Base-by-base conservation (phyloP, 2,797 vertebrate genomes). In the Mus caroli region DNA sequence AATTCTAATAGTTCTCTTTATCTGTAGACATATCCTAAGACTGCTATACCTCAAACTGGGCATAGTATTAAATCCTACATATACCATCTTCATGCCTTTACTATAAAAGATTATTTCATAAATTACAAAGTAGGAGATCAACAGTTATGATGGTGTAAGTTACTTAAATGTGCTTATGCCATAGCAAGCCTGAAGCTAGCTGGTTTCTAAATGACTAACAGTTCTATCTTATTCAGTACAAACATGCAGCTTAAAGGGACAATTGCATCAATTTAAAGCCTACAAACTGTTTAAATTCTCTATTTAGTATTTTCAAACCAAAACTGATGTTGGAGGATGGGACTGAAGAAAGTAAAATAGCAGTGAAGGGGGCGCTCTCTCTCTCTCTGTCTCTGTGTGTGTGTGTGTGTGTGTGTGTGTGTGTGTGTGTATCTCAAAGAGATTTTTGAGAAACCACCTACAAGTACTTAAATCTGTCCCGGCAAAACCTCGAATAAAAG, bases 401-500 rank as follows among this genome's bases (percentile, higher is more conserved):
- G 52, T 31, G 14, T 69, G 15, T 71, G 50, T 31, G 10, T 37
- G 34, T 88, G 40, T 24, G 22, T 92, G 11, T 46, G 20, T 71
- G 20, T 52, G 4, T 6, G 52, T 34, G 26, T 60, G 3, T 6
- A 40, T 50, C 67, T 76, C 94, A 58, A 90, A 62, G 31, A 88
- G 77, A 86, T 60, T 67, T 62, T 92, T 40, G 92, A 88, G n/a
- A 87, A 85, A 82, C 1, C 34, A 69, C 31, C 40, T 34, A 1
- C 37, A 64, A 82, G 54, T 69, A 92, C 94, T 67, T 56, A 94
- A 94, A 71, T 31, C 4, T 26, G n/a, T 64, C 2, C 31, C 31
- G 37, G 6, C 40, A 77, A 92, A 89, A 90, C 17, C 43, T 62
- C 87, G 93, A 87, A 40, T 22, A 31, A 85, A 94, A 85, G 40